Evolutionary conservation across 2,888 invertebrate species (phyloP).

Genomic region (Apotomis capreana): DNA sequence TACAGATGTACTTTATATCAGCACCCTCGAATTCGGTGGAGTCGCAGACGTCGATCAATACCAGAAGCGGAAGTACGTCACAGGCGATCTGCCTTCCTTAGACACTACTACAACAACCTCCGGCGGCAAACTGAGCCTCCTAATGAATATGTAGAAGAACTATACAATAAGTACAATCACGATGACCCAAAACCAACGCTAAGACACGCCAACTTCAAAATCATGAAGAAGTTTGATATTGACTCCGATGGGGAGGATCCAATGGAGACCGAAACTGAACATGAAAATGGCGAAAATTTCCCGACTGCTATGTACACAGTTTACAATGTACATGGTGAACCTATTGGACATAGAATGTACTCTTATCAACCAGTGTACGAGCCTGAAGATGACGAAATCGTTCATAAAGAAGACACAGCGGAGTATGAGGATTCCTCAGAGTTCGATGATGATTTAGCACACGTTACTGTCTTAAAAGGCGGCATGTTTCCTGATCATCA

Average conservation of each 20-base stretch:
- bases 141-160: constrained; percentile 63
- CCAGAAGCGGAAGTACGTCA: constrained; percentile 71
- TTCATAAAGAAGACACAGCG: constrained; percentile 47
- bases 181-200: constrained; percentile 71
- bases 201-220: constrained; percentile 76
- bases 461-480: constrained; percentile 75
- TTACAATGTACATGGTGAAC: constrained; percentile 77
- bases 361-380: constrained; percentile 79
- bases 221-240: constrained; percentile 75
- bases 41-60: constrained; percentile 85
- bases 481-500: constrained; percentile 68
- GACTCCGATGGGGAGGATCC: constrained; percentile 60
- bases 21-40: constrained; percentile 94
- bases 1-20: constrained; percentile 90
- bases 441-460: constrained; percentile 65
- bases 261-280: constrained; percentile 54
- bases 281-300: constrained; percentile 61
- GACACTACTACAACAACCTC: constrained; percentile 73
- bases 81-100: constrained; percentile 69
- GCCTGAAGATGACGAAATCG: constrained; percentile 71
- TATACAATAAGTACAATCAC: constrained; percentile 78
- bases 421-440: constrained; percentile 63
- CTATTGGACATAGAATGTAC: constrained; percentile 76
- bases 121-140: constrained; percentile 60
- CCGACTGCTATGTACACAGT: constrained; percentile 78